These are phyloP conservation scores for Rhyacichthys aspro DNA, from an alignment of 2,797 vertebrate genomes.

Conservation along the genomic window DNA sequence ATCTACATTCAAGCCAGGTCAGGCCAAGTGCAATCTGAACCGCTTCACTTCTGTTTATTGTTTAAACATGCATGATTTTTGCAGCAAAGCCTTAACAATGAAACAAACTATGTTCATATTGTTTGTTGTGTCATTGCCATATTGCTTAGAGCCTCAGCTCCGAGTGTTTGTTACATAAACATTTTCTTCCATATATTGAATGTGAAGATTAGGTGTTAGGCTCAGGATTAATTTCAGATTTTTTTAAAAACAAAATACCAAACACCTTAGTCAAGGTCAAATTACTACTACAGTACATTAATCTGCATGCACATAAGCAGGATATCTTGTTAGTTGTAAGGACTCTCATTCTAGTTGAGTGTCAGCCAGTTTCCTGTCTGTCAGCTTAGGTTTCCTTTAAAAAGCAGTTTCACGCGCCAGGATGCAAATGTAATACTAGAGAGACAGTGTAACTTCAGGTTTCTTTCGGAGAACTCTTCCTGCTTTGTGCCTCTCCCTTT, in stretches of 20 bases:
- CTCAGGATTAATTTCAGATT: background rate
- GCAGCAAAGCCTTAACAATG: constrained; percentile 7
- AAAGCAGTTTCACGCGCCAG: constrained; percentile 22
- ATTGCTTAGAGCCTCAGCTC: constrained; percentile 8
- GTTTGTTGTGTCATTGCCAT: constrained; percentile 17
- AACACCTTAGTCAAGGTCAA: constrained; percentile 18
- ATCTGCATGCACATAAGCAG: constrained; percentile 11
- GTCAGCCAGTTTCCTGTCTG: constrained; percentile 21
- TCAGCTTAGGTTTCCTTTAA: constrained; percentile 35
- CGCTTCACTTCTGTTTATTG: constrained; percentile 1
- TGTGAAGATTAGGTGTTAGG: background rate
- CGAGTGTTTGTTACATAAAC: constrained; percentile 49
- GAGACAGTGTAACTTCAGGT: constrained; percentile 28
- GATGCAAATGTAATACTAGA: constrained; percentile 10
- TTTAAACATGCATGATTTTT: constrained; percentile 20
- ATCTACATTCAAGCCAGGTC: constrained; percentile 34
- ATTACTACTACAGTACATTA: background rate
- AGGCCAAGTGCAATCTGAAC: constrained; percentile 8
- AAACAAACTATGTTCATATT: constrained; percentile 13
- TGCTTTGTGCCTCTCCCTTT: constrained; percentile 23
- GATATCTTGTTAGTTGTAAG: constrained; percentile 48
- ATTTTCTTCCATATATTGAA: constrained; percentile 8
- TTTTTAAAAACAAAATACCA: background rate
- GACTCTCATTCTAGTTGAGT: constrained; percentile 37
- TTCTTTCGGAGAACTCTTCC: constrained; percentile 24